Base-by-base conservation (phyloP, 1,140 invertebrate genomes). In the Ctenoplectra terminalis region DNA sequence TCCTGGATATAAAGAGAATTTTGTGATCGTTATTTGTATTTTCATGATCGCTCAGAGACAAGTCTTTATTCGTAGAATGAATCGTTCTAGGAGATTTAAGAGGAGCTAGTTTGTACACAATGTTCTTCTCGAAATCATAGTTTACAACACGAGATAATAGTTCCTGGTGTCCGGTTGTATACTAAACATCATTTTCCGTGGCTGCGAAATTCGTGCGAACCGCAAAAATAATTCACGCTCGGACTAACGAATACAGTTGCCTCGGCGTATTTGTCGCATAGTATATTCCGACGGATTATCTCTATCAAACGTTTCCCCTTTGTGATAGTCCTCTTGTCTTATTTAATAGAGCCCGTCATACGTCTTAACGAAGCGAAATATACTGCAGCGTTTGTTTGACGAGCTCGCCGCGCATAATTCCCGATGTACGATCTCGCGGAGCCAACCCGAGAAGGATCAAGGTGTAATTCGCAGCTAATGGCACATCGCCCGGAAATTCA, bases 401-500 rank as follows among this genome's bases (percentile, higher is more conserved):
- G 15, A 17, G 20, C 29, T 1, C 23, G 31, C 46, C n/a, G 20
- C 13, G 48, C 67, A 26, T 54, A 40, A 71, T 26, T 71, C 67
- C 20, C 5, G 1, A 11, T 31, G 31, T 40, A 43, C 61, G 61
- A 64, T 64, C 61, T 43, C 61, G 37, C n/a, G 23, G 37, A 26
- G 61, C n/a, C 20, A 17, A 8, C 5, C 48, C 11, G 29, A 67
- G 67, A n/a, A 37, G 67, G 67, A 71, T 71, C 67, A n/a, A 71
- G 67, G 48, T 54, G 46, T 71, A 71, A 71, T 71, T 71, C 67
- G 50, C 67, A 31, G 48, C 67, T 40, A 54, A 54, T 71, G 67
- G 67, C 50, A 71, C 67, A 40, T 37, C 67, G 67, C 67, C 67
- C 67, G 67, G 34, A 71, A 71, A 71, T 71, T 71, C 67, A 54